Evolutionary conservation across 2,888 invertebrate species (phyloP).

Genomic region (Labia minor): DNA sequence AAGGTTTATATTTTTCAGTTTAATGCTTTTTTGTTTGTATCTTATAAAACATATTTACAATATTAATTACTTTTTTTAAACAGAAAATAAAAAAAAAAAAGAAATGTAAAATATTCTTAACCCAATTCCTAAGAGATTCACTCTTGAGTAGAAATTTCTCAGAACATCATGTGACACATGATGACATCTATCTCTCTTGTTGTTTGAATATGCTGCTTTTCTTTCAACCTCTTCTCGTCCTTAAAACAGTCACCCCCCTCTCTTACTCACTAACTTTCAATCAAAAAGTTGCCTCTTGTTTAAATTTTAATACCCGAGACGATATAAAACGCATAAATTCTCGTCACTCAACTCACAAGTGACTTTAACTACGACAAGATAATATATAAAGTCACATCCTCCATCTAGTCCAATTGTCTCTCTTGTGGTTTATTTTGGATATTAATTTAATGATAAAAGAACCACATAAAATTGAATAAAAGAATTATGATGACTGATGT

Average conservation of each 20-base stretch:
- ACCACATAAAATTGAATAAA: background rate
- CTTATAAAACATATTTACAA: too few species aligned
- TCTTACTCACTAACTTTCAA: too few species aligned
- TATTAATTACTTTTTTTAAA: too few species aligned
- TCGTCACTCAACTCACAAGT: background rate
- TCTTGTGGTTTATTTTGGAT: background rate
- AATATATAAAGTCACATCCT: background rate
- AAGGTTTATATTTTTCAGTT: too few species aligned
- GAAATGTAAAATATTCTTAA: too few species aligned
- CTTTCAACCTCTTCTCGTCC: background rate
- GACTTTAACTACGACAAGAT: background rate
- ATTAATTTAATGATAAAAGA: background rate
- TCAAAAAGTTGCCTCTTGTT: background rate
- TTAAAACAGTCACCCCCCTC: too few species aligned
- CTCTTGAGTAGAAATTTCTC: too few species aligned
- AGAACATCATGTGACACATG: too few species aligned
- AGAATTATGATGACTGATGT: background rate
- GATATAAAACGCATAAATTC: background rate
- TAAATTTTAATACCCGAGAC: background rate
- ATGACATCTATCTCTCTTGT: background rate
- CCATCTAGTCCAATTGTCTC: background rate
- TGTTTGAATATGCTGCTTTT: background rate
- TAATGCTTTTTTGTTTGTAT: too few species aligned
- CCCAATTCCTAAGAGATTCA: too few species aligned
- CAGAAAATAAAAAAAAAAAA: too few species aligned